These are phyloP conservation scores for Sarcophaga rosellei DNA, from an alignment of 2,888 invertebrate genomes.

Conservation along the genomic window DNA sequence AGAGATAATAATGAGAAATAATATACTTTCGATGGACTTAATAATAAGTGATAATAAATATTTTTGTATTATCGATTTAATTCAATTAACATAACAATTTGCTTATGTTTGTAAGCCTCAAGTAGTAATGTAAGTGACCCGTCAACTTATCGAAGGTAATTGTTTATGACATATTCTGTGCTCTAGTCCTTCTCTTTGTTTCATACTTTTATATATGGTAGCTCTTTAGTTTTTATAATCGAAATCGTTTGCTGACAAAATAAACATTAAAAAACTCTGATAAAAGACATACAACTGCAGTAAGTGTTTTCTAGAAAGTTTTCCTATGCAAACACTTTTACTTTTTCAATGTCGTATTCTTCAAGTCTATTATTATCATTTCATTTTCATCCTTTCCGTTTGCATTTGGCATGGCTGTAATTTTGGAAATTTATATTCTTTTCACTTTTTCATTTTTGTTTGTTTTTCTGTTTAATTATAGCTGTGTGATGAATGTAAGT, in stretches of 20 bases:
- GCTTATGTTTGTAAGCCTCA: too few relatives aligned
- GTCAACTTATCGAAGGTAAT: too few relatives aligned
- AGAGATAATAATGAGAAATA: too few relatives aligned
- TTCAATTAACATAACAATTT: too few relatives aligned
- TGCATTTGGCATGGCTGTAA: not conserved
- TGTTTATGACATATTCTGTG: too few relatives aligned
- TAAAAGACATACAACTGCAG: slow-evolving; percentile 1
- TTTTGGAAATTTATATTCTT: not conserved
- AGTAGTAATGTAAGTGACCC: too few relatives aligned
- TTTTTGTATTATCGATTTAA: too few relatives aligned
- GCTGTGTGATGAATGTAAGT: slow-evolving; percentile 49
- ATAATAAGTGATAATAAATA: too few relatives aligned
- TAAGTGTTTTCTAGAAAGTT: slow-evolving; percentile 26
- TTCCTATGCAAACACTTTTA: slow-evolving; percentile 42
- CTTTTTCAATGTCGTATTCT: slow-evolving; percentile 18
- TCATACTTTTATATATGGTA: too few relatives aligned
- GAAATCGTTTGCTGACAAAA: slow-evolving; percentile 32
- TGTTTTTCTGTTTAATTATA: slow-evolving; percentile 51
- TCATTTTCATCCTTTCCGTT: not conserved
- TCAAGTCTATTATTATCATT: not conserved
- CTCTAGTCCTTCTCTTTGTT: too few relatives aligned
- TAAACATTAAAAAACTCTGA: slow-evolving; percentile 4
- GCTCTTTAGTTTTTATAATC: not conserved
- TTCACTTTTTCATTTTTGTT: slow-evolving; percentile 20
- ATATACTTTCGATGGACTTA: too few relatives aligned